These are phyloP conservation scores for Trissolcus brochymenae DNA, from an alignment of 2,888 invertebrate species.

Conservation along the genomic window DNA sequence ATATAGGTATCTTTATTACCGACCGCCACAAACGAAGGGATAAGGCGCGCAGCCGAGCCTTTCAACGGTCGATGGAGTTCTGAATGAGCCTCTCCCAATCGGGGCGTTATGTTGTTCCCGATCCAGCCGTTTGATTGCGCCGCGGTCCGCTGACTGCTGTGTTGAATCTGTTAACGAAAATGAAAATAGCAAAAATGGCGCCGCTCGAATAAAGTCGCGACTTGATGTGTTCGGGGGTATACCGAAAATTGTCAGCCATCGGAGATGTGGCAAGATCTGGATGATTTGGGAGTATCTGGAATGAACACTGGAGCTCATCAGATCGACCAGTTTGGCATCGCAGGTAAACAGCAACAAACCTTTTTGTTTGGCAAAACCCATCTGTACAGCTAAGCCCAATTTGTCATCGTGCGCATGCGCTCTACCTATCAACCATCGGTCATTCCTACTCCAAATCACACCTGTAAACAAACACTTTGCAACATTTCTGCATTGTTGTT, in stretches of 20 bases:
- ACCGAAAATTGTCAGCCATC: conserved; percentile 60
- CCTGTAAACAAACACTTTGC: conserved; percentile 51
- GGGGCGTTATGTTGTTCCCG: conserved; percentile 20
- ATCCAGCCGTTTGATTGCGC: conserved; percentile 26
- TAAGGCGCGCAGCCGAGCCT: neutral
- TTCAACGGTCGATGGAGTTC: conserved; percentile 27
- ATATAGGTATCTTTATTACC: conserved; percentile 23
- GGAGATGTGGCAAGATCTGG: conserved; percentile 75
- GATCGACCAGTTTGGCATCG: conserved; percentile 72
- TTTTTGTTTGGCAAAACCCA: conserved; percentile 12
- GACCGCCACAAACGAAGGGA: conserved; percentile 22
- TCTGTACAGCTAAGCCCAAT: conserved; percentile 24
- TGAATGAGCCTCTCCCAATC: neutral
- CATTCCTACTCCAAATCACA: conserved; percentile 39
- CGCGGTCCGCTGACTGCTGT: conserved; percentile 7
- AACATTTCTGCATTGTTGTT: neutral
- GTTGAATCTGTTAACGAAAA: conserved; percentile 35
- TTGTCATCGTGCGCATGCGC: conserved; percentile 47
- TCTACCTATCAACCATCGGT: conserved; percentile 29
- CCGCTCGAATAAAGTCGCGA: conserved; percentile 68
- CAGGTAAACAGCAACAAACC: conserved; percentile 64
- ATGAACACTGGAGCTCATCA: conserved; percentile 72
- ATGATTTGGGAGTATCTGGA: conserved; percentile 70
- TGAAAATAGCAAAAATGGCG: conserved; percentile 70
- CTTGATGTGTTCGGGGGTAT: conserved; percentile 62